These are phyloP conservation scores for Aptenodytes forsteri DNA, from an alignment of 2,113 vertebrate species.

Conservation along the genomic window DNA sequence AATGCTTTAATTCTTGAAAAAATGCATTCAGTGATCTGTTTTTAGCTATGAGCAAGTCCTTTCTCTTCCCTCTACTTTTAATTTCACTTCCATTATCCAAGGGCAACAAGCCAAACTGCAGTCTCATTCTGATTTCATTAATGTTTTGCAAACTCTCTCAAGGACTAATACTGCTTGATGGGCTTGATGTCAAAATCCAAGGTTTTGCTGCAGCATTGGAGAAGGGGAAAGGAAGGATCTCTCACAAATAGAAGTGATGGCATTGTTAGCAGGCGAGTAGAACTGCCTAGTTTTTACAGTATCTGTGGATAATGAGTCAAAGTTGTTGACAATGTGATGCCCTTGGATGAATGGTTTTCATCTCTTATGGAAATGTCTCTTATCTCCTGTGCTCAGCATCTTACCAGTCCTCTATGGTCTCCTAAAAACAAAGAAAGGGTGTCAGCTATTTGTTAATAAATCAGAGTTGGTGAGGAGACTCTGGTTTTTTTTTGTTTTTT, in stretches of 20 bases:
- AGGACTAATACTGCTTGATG: slow-evolving; percentile 38
- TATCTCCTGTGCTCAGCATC: not conserved
- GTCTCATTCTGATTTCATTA: slow-evolving; percentile 64
- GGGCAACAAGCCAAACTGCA: slow-evolving; percentile 62
- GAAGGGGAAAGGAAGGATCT: not conserved
- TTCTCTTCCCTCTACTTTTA: slow-evolving; percentile 23
- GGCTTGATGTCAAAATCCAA: slow-evolving; percentile 34
- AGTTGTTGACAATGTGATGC: not conserved
- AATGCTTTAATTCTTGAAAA: not conserved
- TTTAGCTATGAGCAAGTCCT: not conserved
- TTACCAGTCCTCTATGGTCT: not conserved
- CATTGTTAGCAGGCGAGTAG: not conserved
- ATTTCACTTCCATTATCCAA: slow-evolving; percentile 44
- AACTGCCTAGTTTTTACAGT: not conserved
- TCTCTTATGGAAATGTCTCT: not conserved
- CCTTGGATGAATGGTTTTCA: not conserved
- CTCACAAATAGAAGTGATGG: not conserved
- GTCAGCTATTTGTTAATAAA: not conserved
- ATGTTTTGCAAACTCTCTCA: slow-evolving; percentile 51
- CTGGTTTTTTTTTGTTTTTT: no score
- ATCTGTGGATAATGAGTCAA: not conserved
- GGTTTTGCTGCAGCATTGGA: slow-evolving; percentile 58
- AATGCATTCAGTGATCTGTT: not conserved
- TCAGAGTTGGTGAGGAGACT: not conserved
- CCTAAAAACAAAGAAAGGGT: not conserved